Evolutionary conservation across 2,797 vertebrate species (phyloP).

Genomic region (Phaenicophaeus curvirostris): DNA sequence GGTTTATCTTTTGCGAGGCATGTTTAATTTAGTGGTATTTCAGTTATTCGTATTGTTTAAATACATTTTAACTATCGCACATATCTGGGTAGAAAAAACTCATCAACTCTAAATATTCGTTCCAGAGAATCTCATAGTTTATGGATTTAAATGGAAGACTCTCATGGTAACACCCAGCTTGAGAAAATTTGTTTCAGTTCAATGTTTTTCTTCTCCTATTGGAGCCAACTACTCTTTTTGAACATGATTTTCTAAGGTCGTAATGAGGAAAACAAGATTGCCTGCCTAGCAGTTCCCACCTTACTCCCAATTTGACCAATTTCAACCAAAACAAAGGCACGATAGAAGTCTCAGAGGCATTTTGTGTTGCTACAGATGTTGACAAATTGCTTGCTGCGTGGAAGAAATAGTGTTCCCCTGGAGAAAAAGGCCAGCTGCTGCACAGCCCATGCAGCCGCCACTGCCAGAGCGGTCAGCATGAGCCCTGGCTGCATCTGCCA

Average conservation of each 20-base stretch:
- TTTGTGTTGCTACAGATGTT: not conserved
- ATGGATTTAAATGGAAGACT: not conserved
- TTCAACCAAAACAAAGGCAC: not conserved
- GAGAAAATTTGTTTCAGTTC: not conserved
- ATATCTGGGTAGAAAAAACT: not conserved
- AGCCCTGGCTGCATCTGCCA: not conserved
- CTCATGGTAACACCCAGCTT: not conserved
- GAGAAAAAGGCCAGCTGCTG: not conserved
- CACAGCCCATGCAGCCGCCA: not conserved
- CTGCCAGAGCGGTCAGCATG: fast-evolving
- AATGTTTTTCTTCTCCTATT: not conserved
- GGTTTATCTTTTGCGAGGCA: not conserved
- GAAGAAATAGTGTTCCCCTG: not conserved
- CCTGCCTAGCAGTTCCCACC: not conserved
- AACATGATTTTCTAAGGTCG: not conserved
- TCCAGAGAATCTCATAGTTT: not conserved
- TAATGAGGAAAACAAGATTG: not conserved
- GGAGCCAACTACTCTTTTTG: not conserved
- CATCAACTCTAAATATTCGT: not conserved
- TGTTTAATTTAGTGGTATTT: not conserved
- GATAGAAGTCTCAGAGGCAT: not conserved
- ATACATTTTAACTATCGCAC: constrained; percentile 1
- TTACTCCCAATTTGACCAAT: not conserved
- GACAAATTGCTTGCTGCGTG: not conserved
- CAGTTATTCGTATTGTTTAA: constrained; percentile 35